Evolutionary conservation across 2,797 vertebrate genomes (phyloP).

Genomic region (Lophius americanus): DNA sequence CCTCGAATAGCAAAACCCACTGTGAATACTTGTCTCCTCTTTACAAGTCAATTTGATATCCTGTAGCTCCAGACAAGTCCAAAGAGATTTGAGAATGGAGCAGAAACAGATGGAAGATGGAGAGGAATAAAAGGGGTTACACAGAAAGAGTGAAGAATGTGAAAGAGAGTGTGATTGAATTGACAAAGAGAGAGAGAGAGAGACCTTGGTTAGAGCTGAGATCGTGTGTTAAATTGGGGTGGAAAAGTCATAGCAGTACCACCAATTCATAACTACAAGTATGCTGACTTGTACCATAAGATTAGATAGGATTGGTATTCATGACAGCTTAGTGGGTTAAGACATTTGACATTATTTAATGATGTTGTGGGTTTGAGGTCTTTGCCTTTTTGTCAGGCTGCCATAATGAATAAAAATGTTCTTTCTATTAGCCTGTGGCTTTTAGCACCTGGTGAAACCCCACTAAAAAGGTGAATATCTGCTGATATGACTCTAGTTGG

Average conservation of each 20-base stretch:
- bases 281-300: slow-evolving; percentile 14
- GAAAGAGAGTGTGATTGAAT: slow-evolving; percentile 20
- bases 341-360: slow-evolving; percentile 46
- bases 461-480: background rate
- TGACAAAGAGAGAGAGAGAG: background rate
- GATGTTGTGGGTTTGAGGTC: slow-evolving; percentile 38
- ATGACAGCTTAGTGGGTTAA: slow-evolving; percentile 38
- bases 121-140: slow-evolving; percentile 30
- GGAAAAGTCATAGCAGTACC: slow-evolving; percentile 44
- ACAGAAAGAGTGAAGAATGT: slow-evolving; percentile 29
- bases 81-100: slow-evolving; percentile 68
- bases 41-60: slow-evolving; percentile 79
- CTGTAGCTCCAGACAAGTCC: slow-evolving; percentile 71
- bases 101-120: slow-evolving; percentile 45
- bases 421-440: slow-evolving; percentile 5
- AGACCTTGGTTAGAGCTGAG: slow-evolving; percentile 22
- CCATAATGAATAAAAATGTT: slow-evolving; percentile 32
- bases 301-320: slow-evolving; percentile 42
- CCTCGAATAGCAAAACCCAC: slow-evolving; percentile 74
- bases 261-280: slow-evolving; percentile 41
- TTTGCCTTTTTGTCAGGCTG: slow-evolving; percentile 42
- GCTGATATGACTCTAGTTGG: background rate
- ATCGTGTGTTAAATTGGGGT: slow-evolving; percentile 55
- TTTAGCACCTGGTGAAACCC: background rate
- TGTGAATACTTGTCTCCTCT: slow-evolving; percentile 77